Conservation (phyloP, 1,140 invertebrate genomes). For the Sitophilus oryzae region DNA sequence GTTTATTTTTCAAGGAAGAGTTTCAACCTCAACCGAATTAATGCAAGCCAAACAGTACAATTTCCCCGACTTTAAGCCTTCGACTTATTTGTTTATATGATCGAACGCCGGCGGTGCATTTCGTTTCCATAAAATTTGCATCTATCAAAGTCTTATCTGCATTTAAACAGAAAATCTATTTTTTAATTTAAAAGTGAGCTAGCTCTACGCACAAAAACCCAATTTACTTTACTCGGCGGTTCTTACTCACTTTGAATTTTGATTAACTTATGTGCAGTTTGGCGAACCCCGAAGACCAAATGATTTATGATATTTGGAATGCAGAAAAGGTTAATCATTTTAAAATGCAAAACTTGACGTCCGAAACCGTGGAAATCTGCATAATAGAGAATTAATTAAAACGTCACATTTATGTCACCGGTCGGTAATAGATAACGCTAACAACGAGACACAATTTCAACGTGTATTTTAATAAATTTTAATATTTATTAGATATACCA, state of each 20-base stretch:
- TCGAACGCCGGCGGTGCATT: background rate
- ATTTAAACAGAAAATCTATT: constrained; percentile 26
- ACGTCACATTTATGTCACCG: too few species aligned
- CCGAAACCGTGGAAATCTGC: too few species aligned
- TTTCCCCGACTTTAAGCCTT: background rate
- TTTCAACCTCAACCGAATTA: too few species aligned
- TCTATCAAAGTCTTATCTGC: constrained; percentile 13
- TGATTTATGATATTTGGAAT: constrained; percentile 7
- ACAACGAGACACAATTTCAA: too few species aligned
- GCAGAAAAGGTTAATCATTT: background rate
- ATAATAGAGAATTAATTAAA: too few species aligned
- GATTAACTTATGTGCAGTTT: constrained; percentile 7
- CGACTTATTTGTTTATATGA: background rate
- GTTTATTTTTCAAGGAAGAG: too few species aligned
- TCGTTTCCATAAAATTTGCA: background rate
- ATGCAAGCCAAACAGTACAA: too few species aligned
- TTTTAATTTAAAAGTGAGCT: constrained; percentile 6
- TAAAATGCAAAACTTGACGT: too few species aligned
- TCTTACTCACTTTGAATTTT: constrained; percentile 4
- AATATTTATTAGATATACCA: too few species aligned
- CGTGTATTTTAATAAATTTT: too few species aligned
- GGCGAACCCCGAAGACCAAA: background rate
- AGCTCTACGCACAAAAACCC: background rate
- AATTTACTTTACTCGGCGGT: background rate
- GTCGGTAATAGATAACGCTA: too few species aligned